Percentiles rank a stretch among this genome's conserved stretches.
Evolutionary conservation across 2,113 vertebrate species (phyloP).

Genomic region (Crypturellus undulatus): DNA sequence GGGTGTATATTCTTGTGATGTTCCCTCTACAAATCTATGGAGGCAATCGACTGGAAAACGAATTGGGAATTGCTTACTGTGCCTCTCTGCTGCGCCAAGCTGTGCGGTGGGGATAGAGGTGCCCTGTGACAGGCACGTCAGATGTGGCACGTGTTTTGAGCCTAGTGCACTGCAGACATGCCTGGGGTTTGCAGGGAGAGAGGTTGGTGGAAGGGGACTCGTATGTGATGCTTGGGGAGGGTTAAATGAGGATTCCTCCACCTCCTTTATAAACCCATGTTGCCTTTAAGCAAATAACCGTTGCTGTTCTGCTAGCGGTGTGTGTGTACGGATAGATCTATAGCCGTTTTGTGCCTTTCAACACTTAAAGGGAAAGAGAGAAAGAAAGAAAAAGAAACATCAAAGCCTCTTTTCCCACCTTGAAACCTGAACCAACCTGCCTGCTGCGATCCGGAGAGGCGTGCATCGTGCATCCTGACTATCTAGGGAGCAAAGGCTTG

Average conservation of each 20-base stretch:
- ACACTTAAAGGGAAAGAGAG: not conserved
- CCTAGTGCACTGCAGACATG: not conserved
- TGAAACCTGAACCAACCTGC: not conserved
- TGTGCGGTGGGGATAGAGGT: fast-evolving
- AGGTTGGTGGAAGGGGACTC: not conserved
- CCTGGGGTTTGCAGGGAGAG: not conserved
- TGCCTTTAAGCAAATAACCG: not conserved
- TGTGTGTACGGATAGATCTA: not conserved
- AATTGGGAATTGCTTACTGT: not conserved
- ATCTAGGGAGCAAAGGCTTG: not conserved
- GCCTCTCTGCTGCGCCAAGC: not conserved
- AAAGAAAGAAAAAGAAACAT: not conserved
- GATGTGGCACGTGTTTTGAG: fast-evolving
- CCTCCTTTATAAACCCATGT: fast-evolving
- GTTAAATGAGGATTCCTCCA: not conserved
- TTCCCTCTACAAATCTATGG: not conserved
- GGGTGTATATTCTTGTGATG: not conserved
- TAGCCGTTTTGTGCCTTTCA: not conserved
- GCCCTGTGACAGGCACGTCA: fast-evolving
- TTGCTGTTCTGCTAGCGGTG: not conserved
- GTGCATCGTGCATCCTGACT: too few relatives aligned
- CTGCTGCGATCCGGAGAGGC: fast-evolving
- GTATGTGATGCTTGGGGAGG: not conserved
- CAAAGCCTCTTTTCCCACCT: not conserved
- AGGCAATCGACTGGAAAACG: not conserved